These are phyloP conservation scores for Acanthosepion pharaonis DNA, from an alignment of 2,888 invertebrate genomes.

Conservation along the genomic window DNA sequence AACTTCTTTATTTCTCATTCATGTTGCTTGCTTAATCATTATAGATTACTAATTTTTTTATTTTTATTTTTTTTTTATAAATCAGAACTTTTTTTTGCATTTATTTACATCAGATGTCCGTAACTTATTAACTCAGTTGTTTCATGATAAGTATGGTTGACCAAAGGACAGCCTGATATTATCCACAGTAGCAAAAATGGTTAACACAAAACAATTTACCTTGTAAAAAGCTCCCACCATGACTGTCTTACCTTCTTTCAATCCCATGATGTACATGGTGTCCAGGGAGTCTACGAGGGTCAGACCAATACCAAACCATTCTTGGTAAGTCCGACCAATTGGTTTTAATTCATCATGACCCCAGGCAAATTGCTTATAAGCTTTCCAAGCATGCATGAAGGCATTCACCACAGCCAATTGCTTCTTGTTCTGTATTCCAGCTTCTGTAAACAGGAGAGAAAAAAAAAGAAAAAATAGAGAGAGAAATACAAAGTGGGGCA, in stretches of 20 bases:
- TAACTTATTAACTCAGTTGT: too few species aligned
- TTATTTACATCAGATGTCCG: too few species aligned
- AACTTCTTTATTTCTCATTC: too few species aligned
- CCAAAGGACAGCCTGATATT: too few species aligned
- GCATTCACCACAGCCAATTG: conserved; percentile 91
- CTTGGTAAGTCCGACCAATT: conserved; percentile 85
- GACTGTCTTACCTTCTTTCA: conserved; percentile 83
- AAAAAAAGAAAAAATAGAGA: background rate
- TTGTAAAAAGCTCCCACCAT: too few species aligned
- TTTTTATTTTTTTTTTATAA: too few species aligned
- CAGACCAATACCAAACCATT: conserved; percentile 97
- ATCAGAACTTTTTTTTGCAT: too few species aligned
- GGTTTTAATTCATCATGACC: conserved; percentile 97
- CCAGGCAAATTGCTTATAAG: conserved; percentile 95
- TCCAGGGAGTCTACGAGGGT: conserved; percentile 96
- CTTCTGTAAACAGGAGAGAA: conserved; percentile 73
- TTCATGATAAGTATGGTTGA: too few species aligned
- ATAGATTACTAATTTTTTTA: too few species aligned
- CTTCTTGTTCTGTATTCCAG: conserved; percentile 83
- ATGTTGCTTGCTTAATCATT: too few species aligned
- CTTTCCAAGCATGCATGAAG: conserved; percentile 94
- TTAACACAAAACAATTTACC: background rate
- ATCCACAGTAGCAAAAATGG: too few species aligned
- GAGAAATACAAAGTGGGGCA: too few species aligned
- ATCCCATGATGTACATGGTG: conserved; percentile 95